Evolutionary conservation across 2,797 vertebrate genomes (phyloP).

Genomic region (Bucorvus abyssinicus): DNA sequence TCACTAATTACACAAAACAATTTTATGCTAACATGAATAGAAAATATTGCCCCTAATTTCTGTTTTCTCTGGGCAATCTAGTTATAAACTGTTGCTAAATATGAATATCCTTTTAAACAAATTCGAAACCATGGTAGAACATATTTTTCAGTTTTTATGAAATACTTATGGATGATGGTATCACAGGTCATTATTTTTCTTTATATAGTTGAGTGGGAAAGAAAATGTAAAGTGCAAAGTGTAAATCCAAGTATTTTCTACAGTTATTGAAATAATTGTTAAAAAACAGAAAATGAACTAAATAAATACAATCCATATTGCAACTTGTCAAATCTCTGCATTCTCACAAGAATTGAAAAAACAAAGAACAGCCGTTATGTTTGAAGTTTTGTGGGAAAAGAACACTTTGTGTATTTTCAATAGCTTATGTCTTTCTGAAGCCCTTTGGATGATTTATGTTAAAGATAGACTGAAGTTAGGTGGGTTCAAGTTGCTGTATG

Average conservation of each 20-base stretch:
- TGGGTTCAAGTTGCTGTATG: slow-evolving; percentile 29
- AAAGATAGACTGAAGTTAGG: slow-evolving; percentile 54
- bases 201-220: background rate
- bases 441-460: slow-evolving; percentile 37
- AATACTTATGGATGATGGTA: background rate
- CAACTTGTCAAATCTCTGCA: background rate
- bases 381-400: slow-evolving; percentile 41
- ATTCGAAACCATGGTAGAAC: background rate
- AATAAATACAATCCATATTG: background rate
- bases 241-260: background rate
- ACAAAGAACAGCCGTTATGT: background rate
- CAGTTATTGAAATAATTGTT: background rate
- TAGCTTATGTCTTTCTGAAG: slow-evolving; percentile 25
- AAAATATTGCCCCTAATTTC: background rate
- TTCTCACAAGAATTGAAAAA: background rate
- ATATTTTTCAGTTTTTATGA: background rate
- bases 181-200: background rate
- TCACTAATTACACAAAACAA: background rate
- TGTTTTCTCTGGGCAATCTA: background rate
- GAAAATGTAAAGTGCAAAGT: background rate
- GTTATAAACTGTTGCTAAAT: background rate
- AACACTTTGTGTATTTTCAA: slow-evolving; percentile 16
- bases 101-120: background rate
- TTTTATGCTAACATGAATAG: background rate
- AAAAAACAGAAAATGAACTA: background rate